Evolutionary conservation across 2,888 invertebrate species (phyloP), one percentile per base, ranked within the genome.

Genomic region (Trissolcus brochymenae): DNA sequence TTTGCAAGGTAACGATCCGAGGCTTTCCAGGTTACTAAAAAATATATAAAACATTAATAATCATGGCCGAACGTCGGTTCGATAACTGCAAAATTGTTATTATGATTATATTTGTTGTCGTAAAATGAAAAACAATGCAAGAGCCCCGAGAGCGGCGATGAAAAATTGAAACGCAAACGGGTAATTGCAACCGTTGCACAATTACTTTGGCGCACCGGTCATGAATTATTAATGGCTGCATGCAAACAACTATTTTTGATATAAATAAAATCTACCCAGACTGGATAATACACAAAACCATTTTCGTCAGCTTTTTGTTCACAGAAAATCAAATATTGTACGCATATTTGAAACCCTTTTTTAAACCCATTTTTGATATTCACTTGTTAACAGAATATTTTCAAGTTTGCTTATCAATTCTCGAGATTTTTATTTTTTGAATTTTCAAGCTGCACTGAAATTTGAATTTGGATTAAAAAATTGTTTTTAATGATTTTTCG

Each of bases 1-100:
- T 89, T 95, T 95, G 89, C 94, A 93, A 84, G 94, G 94, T 90
- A 98, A 92, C 82, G 95, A 92, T 82, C 98, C 98, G 90, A 97
- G 93, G 84, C 94, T 93, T 90, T 95, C 94, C 90, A 96, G 91
- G 80, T 93, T 92, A 85, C 92, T 91, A 83, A 88, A 81, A 79
- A 73, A 11, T 7, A 29, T 19, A 61, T 64, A 21, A 70, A 70
- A 65, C 35, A 71, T 65, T 65, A 61, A 53, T 57, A 65, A 72
- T 14, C 51, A 53, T 9, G 11, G 35, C 54, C 17, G 7, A 21
- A 46, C 25, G 43, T 68, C 19, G 16, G 7, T 66, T 66, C 17
- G 16, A 54, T 55, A 49, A 35, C 25, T 25, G 14, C 11, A 11
- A 14, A 59, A 41, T 56, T 14, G n/a, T 50, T 21, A 21, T 61